Conservation (phyloP, 2,113 vertebrate species). For the Vidua macroura region DNA sequence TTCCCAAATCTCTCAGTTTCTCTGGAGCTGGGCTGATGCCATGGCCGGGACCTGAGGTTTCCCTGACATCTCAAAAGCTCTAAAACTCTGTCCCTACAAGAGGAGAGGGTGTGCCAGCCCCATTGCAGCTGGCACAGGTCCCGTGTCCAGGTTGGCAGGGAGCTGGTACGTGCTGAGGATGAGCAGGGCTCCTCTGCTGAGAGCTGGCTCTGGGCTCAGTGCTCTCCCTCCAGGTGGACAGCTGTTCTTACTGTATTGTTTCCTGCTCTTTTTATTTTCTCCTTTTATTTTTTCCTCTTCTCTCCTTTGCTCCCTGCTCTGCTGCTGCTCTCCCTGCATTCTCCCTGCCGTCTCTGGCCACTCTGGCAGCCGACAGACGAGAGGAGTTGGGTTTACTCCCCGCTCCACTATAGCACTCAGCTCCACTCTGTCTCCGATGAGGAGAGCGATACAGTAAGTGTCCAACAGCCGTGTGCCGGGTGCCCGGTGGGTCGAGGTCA, state of each 20-base stretch:
- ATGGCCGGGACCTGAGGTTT: neutral
- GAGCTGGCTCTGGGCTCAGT: neutral
- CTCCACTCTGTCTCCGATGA: slow-evolving; percentile 89
- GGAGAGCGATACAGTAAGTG: slow-evolving; percentile 98
- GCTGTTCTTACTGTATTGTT: slow-evolving; percentile 33
- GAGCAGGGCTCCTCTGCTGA: neutral
- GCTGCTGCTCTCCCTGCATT: slow-evolving; percentile 79
- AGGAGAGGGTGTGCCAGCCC: neutral
- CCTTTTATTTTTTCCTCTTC: slow-evolving; percentile 76
- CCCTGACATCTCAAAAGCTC: neutral
- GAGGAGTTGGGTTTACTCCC: slow-evolving; percentile 99
- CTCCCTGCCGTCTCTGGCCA: slow-evolving; percentile 80
- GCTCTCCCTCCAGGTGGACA: slow-evolving; percentile 2
- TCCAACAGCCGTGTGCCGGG: neutral
- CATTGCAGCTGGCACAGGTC: neutral
- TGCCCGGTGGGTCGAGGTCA: neutral
- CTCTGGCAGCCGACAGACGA: slow-evolving; percentile 92
- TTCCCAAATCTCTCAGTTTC: neutral
- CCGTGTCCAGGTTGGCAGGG: neutral
- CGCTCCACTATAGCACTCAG: slow-evolving; percentile 94
- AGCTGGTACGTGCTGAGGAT: neutral
- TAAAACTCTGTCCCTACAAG: neutral
- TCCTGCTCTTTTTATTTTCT: slow-evolving; percentile 72
- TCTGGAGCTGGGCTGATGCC: neutral
- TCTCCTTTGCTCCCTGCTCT: slow-evolving; percentile 66